A percentile compares a stretch with the other conserved stretches of the same genome.
Evolutionary conservation across 2,113 vertebrate species (phyloP).

Genomic region (Neofelis nebulosa): DNA sequence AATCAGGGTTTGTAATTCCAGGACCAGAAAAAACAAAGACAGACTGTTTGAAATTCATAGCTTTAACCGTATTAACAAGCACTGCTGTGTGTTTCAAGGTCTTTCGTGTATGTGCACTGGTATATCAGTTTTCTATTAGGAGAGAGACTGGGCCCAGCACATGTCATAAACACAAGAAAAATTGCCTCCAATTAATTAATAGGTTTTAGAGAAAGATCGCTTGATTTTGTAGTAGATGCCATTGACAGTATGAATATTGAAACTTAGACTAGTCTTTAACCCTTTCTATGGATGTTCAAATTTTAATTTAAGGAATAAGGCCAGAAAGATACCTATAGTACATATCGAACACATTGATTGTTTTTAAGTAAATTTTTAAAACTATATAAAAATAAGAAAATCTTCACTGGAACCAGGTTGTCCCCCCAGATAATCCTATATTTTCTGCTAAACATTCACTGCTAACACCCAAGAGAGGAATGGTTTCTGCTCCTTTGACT

Average conservation of each 20-base stretch:
- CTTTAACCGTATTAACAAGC: neutral
- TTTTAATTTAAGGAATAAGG: neutral
- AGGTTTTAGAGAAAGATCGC: neutral
- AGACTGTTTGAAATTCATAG: neutral
- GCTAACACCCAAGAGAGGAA: neutral
- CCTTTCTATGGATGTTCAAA: neutral
- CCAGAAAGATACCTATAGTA: neutral
- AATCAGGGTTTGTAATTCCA: neutral
- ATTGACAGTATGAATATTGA: neutral
- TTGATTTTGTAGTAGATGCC: neutral
- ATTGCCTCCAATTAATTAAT: neutral
- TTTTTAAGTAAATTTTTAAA: neutral
- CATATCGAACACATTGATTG: neutral
- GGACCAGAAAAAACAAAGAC: neutral
- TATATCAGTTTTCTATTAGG: neutral
- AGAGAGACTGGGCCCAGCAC: neutral
- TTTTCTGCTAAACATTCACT: neutral
- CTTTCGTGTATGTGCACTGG: neutral
- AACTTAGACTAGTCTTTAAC: neutral
- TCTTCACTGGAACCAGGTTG: neutral
- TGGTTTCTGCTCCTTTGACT: neutral
- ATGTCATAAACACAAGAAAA: neutral
- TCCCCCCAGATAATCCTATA: neutral
- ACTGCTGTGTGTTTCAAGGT: fast-evolving
- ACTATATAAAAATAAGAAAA: neutral